Evolutionary conservation across 2,113 vertebrate species (phyloP).

Genomic region (Seriola quinqueradiata): DNA sequence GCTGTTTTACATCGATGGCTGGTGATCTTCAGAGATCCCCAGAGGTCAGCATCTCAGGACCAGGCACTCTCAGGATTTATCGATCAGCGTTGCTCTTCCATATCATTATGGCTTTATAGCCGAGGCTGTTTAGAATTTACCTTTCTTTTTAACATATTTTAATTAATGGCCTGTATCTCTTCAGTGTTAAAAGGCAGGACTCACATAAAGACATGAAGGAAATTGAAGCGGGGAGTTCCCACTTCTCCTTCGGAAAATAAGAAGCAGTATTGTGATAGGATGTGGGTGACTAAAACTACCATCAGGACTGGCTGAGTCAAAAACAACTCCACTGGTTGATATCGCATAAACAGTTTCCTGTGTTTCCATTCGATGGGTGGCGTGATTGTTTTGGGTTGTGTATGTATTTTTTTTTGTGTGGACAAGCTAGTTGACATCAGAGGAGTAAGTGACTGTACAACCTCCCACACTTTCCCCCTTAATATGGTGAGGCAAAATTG

Average conservation of each 20-base stretch:
- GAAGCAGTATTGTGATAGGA: not conserved
- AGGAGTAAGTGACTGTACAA: not conserved
- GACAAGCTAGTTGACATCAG: not conserved
- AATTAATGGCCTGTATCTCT: slow-evolving; percentile 1
- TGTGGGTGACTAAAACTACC: not conserved
- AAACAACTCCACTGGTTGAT: not conserved
- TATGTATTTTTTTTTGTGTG: not conserved
- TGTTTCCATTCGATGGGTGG: not conserved
- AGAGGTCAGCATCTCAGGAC: slow-evolving; percentile 3
- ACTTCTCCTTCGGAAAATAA: not conserved
- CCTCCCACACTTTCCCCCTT: not conserved
- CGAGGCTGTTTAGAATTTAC: slow-evolving; percentile 10
- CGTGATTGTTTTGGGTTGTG: not conserved
- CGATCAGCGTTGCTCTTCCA: slow-evolving; percentile 8
- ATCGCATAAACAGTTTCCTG: not conserved
- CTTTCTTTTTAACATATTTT: not conserved
- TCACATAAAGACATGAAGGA: not conserved
- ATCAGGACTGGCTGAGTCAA: not conserved
- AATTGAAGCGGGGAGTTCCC: not conserved
- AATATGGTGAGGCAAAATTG: slow-evolving; percentile 7
- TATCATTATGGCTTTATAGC: slow-evolving; percentile 14
- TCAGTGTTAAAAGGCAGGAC: slow-evolving; percentile 15
- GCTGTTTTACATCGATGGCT: not conserved
- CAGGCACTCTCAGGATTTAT: slow-evolving; percentile 23
- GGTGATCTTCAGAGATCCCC: slow-evolving; percentile 17